phyloP scores from a whole-genome alignment of 2,797 vertebrate species.

The Enteromius thamalakanensis region DNA sequence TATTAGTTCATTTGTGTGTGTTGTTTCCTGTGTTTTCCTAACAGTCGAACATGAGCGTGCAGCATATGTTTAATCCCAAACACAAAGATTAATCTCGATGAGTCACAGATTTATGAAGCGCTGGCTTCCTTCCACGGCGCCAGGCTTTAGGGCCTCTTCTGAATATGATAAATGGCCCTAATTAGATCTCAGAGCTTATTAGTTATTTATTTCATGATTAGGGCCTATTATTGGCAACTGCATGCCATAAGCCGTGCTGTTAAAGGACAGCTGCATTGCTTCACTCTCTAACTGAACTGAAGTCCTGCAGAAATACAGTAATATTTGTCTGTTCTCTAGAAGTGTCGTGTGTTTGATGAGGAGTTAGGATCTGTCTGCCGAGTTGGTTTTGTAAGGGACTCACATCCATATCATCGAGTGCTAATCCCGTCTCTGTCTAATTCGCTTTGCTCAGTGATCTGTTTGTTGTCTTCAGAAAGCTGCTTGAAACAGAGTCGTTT shows the following conservation, averaged over 20 bases:
- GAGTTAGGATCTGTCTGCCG: neutral
- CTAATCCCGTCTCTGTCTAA: constrained; percentile 5
- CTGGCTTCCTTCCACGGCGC: constrained; percentile 29
- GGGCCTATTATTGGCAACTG: constrained; percentile 17
- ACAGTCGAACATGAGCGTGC: neutral
- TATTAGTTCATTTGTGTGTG: constrained; percentile 50
- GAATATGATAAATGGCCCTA: constrained; percentile 44
- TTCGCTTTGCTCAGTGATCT: constrained; percentile 31
- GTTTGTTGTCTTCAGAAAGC: neutral
- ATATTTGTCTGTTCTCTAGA: no score
- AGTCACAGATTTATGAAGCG: constrained; percentile 37
- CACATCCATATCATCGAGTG: neutral
- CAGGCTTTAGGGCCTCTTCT: neutral
- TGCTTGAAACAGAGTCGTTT: neutral
- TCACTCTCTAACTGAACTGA: neutral
- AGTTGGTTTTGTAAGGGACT: constrained; percentile 3
- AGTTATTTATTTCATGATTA: constrained; percentile 1
- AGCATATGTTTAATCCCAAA: constrained; percentile 53
- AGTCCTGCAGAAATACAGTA: no score
- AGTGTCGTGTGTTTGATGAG: neutral
- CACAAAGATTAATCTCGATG: constrained; percentile 52
- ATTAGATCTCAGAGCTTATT: constrained; percentile 29
- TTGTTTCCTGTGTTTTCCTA: constrained; percentile 35
- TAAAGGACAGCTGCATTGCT: constrained; percentile 16
- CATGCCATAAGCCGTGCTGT: neutral